Conservation (phyloP, 2,888 invertebrate species). For the Pterostichus niger region DNA sequence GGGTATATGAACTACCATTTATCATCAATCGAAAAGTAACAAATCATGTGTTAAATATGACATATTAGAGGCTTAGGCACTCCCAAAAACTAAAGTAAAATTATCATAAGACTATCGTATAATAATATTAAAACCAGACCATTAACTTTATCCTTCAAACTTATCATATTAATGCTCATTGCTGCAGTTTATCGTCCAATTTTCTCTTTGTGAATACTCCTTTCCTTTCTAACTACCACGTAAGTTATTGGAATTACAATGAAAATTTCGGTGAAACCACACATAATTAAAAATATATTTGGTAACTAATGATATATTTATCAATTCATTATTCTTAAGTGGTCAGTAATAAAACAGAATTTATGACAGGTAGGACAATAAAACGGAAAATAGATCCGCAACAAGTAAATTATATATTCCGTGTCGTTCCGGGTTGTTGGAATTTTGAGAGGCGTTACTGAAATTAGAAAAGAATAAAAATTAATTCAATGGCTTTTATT, state of each 20-base stretch:
- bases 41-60: conserved; percentile 39
- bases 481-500: background rate
- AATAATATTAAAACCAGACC: conserved; percentile 39
- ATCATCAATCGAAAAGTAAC: conserved; percentile 23
- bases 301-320: background rate
- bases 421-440: conserved; percentile 26
- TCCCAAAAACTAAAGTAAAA: conserved; percentile 18
- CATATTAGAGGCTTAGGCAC: conserved; percentile 10
- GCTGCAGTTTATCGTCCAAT: background rate
- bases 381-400: conserved; percentile 3
- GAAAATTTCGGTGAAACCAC: background rate
- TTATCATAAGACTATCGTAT: conserved; percentile 27
- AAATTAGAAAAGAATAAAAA: conserved; percentile 16
- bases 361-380: conserved; percentile 27
- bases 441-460: conserved; percentile 23
- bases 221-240: background rate
- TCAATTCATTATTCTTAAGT: conserved; percentile 41
- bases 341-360: conserved; percentile 28
- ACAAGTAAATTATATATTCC: conserved; percentile 24
- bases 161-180: conserved; percentile 11
- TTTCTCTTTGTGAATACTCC: background rate
- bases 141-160: conserved; percentile 36
- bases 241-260: conserved; percentile 3
- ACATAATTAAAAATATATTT: conserved; percentile 37
- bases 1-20: background rate